These are phyloP conservation scores for Tupiocoris notatus DNA, from an alignment of 2,888 invertebrate species.

Conservation along the genomic window DNA sequence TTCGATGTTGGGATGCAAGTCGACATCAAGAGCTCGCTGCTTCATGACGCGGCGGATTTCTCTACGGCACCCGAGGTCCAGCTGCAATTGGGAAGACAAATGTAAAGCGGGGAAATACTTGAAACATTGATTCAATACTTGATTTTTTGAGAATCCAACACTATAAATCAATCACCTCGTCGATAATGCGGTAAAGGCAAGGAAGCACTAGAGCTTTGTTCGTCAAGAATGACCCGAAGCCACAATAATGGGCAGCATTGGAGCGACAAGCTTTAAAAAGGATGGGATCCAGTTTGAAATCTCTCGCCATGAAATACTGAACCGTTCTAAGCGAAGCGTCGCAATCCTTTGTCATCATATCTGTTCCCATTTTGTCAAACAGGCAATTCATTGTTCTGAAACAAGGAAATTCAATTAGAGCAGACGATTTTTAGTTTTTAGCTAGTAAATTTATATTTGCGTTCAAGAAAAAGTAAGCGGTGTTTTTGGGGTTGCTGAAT, in stretches of 20 bases:
- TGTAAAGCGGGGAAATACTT: neutral
- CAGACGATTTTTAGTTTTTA: too few species aligned
- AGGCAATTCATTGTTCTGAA: conserved; percentile 83
- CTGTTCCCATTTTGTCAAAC: conserved; percentile 85
- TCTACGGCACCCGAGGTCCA: conserved; percentile 60
- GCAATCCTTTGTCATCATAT: conserved; percentile 83
- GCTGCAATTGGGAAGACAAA: conserved; percentile 51
- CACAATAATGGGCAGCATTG: conserved; percentile 81
- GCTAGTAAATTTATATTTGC: too few species aligned
- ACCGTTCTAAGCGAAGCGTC: conserved; percentile 90
- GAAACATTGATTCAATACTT: neutral
- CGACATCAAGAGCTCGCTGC: conserved; percentile 86
- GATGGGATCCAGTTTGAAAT: conserved; percentile 88
- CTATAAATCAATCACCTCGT: conserved; percentile 20
- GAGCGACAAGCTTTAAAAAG: conserved; percentile 83
- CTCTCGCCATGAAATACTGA: conserved; percentile 94
- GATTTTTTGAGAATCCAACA: neutral
- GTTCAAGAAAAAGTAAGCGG: too few species aligned
- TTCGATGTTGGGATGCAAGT: conserved; percentile 92
- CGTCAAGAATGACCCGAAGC: conserved; percentile 65
- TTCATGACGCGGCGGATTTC: conserved; percentile 91
- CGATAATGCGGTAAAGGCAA: conserved; percentile 69
- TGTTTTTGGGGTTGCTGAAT: too few species aligned
- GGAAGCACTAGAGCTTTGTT: conserved; percentile 82
- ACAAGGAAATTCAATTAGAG: too few species aligned